phyloP scores from a whole-genome alignment of 2,888 invertebrate species.

The Drosophila meridiana region DNA sequence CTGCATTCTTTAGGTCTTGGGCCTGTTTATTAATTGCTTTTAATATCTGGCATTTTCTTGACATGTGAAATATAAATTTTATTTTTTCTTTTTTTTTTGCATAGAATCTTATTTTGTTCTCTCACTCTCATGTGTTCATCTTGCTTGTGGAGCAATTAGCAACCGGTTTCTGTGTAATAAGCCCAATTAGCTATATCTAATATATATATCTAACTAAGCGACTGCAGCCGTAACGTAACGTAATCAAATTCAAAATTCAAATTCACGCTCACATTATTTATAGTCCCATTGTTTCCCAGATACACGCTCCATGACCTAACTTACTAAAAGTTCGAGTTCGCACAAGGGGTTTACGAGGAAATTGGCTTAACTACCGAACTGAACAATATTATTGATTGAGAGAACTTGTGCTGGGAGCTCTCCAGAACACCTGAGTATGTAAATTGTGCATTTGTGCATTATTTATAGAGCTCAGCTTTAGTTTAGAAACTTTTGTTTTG shows the following conservation, averaged over 20 bases:
- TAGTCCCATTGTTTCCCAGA: slow-evolving; percentile 60
- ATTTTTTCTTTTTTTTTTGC: slow-evolving; percentile 6
- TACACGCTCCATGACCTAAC: slow-evolving; percentile 69
- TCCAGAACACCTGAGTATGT: slow-evolving; percentile 5
- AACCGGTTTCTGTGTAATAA: slow-evolving; percentile 68
- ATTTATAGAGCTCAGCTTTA: not conserved
- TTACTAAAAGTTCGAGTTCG: slow-evolving; percentile 42
- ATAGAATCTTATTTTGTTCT: not conserved
- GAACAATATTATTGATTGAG: slow-evolving; percentile 13
- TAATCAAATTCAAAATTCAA: slow-evolving; percentile 39
- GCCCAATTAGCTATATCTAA: slow-evolving; percentile 36
- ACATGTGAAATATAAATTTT: slow-evolving; percentile 9
- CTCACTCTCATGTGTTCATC: slow-evolving; percentile 16
- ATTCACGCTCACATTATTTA: slow-evolving; percentile 60
- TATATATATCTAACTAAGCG: slow-evolving; percentile 29
- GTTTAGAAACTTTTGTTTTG: not conserved
- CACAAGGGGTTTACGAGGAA: slow-evolving; percentile 9
- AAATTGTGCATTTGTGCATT: slow-evolving; percentile 4
- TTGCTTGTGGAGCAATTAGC: slow-evolving; percentile 46
- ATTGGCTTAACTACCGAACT: slow-evolving; percentile 16
- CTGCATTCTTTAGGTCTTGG: slow-evolving; percentile 60
- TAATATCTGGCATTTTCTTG: slow-evolving; percentile 39
- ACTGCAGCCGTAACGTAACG: slow-evolving; percentile 24
- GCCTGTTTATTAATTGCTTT: slow-evolving; percentile 54
- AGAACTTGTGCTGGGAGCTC: slow-evolving; percentile 5